Base-by-base conservation (phyloP, 2,797 vertebrate species). In the Artibeus jamaicensis region DNA sequence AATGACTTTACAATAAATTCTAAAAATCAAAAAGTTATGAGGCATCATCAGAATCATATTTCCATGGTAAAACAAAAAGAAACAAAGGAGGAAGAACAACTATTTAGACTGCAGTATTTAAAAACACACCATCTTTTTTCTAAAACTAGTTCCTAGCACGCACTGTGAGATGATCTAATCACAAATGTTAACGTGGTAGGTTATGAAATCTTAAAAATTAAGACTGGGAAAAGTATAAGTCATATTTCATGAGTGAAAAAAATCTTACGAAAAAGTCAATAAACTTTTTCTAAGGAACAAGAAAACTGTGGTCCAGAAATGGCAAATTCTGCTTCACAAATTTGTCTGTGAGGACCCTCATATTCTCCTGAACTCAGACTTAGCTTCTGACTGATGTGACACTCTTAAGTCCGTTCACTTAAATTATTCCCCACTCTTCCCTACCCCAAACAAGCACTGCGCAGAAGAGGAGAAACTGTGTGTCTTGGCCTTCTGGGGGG, bases 211-310 rank as follows among this genome's bases (percentile, higher is more conserved):
- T 34, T 86, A 6, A 95, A 94, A 86, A 95, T 57, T 78, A 79
- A 89, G 26, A 89, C 76, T 78, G 59, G 70, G 22, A 59, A 82
- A 77, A 86, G 34, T 16, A 55, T 16, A 71, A 86, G 12, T 71
- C 19, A 68, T 53, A 87, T 74, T 48, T 78, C 18, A 48, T 29
- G 7, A 8, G 29, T 53, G 11, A 74, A 42, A 96, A 90, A 83
- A 65, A n/a, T 34, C 79, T 94, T 79, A 71, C 76, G 94, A 73
- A 85, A 78, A 74, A 93, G 48, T 67, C 26, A 83, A 46, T 34
- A 77, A 39, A 55, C 53, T 84, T 94, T 78, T 57, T 85, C 55
- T 89, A 91, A 83, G 71, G 32, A 95, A 92, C 18, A 48, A 77
- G 71, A 34, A 8, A 74, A 57, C 85, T 85, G 21, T 71, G 53